These are phyloP conservation scores for Salvelinus alpinus DNA, from an alignment of 2,113 vertebrate species.

Conservation along the genomic window DNA sequence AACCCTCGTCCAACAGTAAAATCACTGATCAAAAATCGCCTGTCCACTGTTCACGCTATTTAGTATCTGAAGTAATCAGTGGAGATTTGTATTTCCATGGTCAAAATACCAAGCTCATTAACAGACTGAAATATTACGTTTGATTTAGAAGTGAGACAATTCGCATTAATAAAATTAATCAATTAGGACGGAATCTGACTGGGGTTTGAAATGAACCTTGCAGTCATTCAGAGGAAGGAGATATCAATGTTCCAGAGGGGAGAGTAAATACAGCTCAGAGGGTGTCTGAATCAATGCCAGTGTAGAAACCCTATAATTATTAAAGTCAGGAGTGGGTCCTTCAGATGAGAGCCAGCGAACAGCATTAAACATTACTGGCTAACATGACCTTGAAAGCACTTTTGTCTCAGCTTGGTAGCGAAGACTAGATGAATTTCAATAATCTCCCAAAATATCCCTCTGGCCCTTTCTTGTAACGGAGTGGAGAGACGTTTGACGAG, in stretches of 20 bases:
- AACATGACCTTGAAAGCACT: conserved; percentile 46
- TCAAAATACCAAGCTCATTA: conserved; percentile 32
- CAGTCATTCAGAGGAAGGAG: background rate
- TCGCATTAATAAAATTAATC: conserved; percentile 7
- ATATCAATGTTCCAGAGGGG: too few relatives aligned
- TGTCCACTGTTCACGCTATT: conserved; percentile 11
- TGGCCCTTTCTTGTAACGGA: conserved; percentile 14
- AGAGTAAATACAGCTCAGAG: background rate
- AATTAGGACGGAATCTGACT: background rate
- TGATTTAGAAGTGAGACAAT: conserved; percentile 26
- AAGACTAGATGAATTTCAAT: conserved; percentile 39
- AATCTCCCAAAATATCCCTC: conserved; percentile 39
- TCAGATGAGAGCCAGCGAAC: conserved; percentile 17
- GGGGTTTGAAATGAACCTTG: background rate
- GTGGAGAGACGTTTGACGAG: conserved; percentile 2
- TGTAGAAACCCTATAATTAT: conserved; percentile 8
- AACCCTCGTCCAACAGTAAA: background rate
- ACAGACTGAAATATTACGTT: conserved; percentile 29
- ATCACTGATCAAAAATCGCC: background rate
- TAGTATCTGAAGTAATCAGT: conserved; percentile 24
- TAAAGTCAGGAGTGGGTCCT: background rate
- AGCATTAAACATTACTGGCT: conserved; percentile 28
- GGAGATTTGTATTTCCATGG: conserved; percentile 32
- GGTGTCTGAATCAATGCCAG: conserved; percentile 11
- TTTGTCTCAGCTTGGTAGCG: conserved; percentile 26